phyloP scores from a whole-genome alignment of 2,113 vertebrate genomes.

The Chionis minor region DNA sequence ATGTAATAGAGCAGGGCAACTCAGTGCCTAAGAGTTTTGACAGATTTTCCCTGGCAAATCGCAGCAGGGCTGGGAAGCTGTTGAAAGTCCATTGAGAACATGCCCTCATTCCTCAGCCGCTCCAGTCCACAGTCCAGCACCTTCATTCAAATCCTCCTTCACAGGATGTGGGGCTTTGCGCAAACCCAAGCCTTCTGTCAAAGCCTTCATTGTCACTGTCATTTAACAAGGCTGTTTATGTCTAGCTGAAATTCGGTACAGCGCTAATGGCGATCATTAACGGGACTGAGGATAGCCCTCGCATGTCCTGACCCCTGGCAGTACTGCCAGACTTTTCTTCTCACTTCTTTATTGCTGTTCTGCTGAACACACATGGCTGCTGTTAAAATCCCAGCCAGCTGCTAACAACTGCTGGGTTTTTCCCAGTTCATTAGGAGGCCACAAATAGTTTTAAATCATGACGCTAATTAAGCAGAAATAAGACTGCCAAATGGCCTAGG shows the following conservation, averaged over 20 bases:
- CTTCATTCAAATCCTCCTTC: not conserved
- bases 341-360: constrained; percentile 27
- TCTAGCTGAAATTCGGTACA: not conserved
- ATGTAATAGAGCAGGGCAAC: not conserved
- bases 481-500: not conserved
- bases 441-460: constrained; percentile 54
- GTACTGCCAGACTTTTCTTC: not conserved
- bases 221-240: not conserved
- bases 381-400: constrained; percentile 50
- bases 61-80: not conserved
- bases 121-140: fast-evolving
- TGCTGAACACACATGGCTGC: constrained; percentile 8
- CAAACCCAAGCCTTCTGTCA: not conserved
- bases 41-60: not conserved
- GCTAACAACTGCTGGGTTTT: constrained; percentile 42
- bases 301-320: not conserved
- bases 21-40: not conserved
- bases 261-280: not conserved
- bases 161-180: fast-evolving
- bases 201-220: not conserved
- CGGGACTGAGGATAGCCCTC: not conserved
- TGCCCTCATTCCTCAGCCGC: fast-evolving
- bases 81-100: not conserved
- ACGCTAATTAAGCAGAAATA: constrained; percentile 53
- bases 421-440: constrained; percentile 41